phyloP scores from a whole-genome alignment of 2,113 vertebrate genomes.

The Deroptyus accipitrinus region DNA sequence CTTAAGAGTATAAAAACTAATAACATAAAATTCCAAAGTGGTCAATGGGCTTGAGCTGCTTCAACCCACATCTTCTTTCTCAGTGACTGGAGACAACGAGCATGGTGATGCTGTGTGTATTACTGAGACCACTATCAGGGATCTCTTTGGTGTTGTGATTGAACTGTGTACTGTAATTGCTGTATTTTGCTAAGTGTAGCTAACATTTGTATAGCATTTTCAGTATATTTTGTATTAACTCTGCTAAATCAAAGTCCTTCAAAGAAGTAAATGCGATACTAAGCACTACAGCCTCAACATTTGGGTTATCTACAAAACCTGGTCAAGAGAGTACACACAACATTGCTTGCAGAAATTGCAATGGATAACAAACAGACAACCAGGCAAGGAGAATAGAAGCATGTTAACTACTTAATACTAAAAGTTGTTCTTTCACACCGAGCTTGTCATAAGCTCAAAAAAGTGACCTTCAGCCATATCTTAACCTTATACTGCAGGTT shows the following conservation, averaged over 20 bases:
- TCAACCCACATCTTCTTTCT: neutral
- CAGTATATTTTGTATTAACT: neutral
- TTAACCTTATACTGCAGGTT: neutral
- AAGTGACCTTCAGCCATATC: neutral
- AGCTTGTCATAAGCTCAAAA: neutral
- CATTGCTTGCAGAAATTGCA: neutral
- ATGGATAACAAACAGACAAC: neutral
- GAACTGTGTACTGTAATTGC: neutral
- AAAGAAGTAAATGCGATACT: neutral
- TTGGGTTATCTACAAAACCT: neutral
- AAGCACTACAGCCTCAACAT: neutral
- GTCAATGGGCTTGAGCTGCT: neutral
- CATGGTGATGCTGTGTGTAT: rapidly evolving
- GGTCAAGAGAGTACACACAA: neutral
- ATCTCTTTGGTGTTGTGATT: neutral
- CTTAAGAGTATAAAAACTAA: neutral
- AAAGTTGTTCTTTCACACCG: neutral
- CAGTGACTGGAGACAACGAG: too few species aligned
- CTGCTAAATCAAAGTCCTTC: neutral
- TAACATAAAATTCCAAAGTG: neutral
- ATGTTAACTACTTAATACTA: neutral
- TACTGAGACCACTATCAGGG: rapidly evolving
- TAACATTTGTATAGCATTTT: neutral
- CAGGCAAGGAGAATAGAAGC: neutral
- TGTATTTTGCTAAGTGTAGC: neutral